phyloP scores from a whole-genome alignment of 1,140 invertebrate genomes.

The Leptestheria dahalacensis region DNA sequence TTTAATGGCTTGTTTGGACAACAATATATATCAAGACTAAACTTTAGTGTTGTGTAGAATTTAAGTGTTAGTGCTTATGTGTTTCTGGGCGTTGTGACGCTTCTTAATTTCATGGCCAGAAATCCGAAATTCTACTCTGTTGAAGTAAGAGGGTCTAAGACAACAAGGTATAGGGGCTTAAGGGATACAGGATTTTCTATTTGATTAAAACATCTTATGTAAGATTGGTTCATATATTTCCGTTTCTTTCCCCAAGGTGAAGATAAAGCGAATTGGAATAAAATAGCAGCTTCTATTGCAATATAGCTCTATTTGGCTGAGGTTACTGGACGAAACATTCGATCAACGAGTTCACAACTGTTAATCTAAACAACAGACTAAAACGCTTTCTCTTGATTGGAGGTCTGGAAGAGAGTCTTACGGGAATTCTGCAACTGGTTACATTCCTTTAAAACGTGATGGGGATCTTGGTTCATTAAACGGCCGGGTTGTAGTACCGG shows the following conservation, averaged over 20 bases:
- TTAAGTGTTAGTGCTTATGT: neutral
- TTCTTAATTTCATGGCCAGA: neutral
- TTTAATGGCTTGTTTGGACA: neutral
- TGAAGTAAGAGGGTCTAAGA: too few species aligned
- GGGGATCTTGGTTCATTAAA: neutral
- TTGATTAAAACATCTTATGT: too few species aligned
- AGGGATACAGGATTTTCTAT: too few species aligned
- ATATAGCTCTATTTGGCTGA: neutral
- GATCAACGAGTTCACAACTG: too few species aligned
- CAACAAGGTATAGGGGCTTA: too few species aligned
- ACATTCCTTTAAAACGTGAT: neutral
- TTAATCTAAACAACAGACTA: neutral
- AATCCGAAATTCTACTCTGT: neutral
- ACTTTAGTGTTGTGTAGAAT: neutral
- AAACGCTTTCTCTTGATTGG: neutral
- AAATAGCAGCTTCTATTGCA: neutral
- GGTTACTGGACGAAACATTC: neutral
- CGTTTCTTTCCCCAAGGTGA: too few species aligned
- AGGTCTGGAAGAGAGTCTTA: neutral
- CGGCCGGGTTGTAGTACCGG: neutral
- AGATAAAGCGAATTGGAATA: too few species aligned
- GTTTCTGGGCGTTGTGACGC: neutral
- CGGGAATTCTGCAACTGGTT: neutral
- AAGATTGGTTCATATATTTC: too few species aligned
- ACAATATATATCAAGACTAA: too few species aligned